Evolutionary conservation across 2,113 vertebrate genomes (phyloP), one percentile per base, ranked within the genome.

Genomic region (Prinia subflava): DNA sequence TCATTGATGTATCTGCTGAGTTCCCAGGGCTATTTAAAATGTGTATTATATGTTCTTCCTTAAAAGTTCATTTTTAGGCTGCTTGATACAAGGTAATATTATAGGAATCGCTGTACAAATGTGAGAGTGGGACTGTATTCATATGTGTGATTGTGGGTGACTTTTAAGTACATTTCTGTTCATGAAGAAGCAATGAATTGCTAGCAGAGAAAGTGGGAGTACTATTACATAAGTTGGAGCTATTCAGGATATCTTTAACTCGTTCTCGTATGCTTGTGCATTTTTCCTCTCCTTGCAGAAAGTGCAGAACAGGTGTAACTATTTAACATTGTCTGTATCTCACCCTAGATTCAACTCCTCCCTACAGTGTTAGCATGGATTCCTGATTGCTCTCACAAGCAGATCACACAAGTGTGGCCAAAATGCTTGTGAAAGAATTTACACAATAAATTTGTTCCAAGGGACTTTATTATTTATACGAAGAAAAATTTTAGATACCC

Each of bases 111-210:
- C 80, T 96, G 39, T 90, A 85, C 63, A 83, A 95, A 89, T 96
- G 92, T 91, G 92, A 31, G 79, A 96, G 96, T 91, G 92, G 95
- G 94, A 83, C 87, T 94, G 30, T 55, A 83, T 91, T 94, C 90
- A 92, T 95, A 79, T 87, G 84, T 95, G 94, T 94, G 94, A 89
- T 79, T 95, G 94, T 95, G 93, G 91, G 84, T 90, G 95, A 95
- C 76, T 96, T 92, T 81, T 92, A 92, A 97, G 88, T 92, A 92
- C 84, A 76, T 88, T 90, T 92, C 95, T 96, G 84, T 95, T 96
- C 91, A 97, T 96, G 94, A 92, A 96, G 82, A 91, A 94, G 95
- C 65, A 95, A 86, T 96, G 94, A 94, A 97, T 97, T 90, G 91
- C 94, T 94, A 75, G 92, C 91, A 95, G 92, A 90, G 93, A 87